Conservation (phyloP, 2,888 invertebrate genomes). For the Rhyacophila evoluta region DNA sequence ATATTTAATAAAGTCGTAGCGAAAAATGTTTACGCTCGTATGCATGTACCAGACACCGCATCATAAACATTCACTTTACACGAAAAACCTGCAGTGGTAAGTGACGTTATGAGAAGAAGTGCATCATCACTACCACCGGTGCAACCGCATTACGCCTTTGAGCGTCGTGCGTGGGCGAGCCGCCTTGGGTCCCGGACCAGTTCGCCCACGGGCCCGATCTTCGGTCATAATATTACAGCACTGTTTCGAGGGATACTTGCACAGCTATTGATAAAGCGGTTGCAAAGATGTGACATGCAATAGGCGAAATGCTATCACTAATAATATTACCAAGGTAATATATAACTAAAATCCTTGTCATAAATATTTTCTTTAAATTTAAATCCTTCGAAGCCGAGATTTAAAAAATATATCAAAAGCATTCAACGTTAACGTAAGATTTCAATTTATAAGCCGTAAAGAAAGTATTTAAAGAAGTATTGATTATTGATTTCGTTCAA, state of each 20-base stretch:
- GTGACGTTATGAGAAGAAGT: background rate
- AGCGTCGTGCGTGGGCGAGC: background rate
- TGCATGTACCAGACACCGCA: background rate
- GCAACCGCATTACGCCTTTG: constrained; percentile 17
- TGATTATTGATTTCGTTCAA: too few species aligned
- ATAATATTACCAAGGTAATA: too few species aligned
- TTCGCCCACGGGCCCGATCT: constrained; percentile 32
- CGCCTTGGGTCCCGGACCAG: background rate
- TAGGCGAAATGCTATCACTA: background rate
- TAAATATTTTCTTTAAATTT: too few species aligned
- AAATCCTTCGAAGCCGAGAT: too few species aligned
- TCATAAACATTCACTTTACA: background rate
- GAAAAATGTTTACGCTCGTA: background rate
- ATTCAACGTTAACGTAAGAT: too few species aligned
- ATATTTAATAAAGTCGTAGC: background rate
- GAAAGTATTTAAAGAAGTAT: too few species aligned
- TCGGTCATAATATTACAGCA: background rate
- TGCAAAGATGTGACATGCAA: background rate
- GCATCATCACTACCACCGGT: background rate
- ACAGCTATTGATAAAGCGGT: background rate
- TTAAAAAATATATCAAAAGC: too few species aligned
- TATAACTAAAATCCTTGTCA: too few species aligned
- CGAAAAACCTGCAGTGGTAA: background rate
- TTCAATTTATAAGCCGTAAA: too few species aligned
- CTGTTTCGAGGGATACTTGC: background rate